A percentile compares a stretch with the other conserved stretches of the same genome.
phyloP scores from a whole-genome alignment of 2,888 invertebrate species.

The Petrolisthes cinctipes region DNA sequence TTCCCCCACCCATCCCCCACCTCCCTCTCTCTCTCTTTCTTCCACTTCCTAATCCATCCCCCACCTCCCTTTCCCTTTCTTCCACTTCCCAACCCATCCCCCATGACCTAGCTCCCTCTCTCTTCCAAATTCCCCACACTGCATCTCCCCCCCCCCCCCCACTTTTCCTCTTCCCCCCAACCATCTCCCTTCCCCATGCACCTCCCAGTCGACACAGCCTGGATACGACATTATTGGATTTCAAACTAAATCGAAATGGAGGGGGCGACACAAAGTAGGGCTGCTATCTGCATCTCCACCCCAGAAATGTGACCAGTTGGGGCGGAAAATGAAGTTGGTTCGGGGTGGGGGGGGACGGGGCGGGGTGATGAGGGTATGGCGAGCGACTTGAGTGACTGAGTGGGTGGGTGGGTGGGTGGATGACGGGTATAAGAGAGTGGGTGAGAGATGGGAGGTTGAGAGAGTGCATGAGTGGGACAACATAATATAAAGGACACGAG shows the following conservation, averaged over 20 bases:
- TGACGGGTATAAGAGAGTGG: not conserved
- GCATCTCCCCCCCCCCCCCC: not conserved
- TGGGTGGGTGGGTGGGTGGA: not conserved
- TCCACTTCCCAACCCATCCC: not conserved
- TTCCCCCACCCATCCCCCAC: not conserved
- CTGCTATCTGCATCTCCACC: slow-evolving; percentile 57
- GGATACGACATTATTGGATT: slow-evolving; percentile 59
- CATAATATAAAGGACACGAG: not conserved
- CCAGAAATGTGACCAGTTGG: slow-evolving; percentile 57
- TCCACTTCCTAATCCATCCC: not conserved
- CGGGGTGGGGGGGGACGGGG: slow-evolving; percentile 14
- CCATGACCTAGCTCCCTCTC: not conserved
- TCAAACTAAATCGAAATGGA: slow-evolving; percentile 59
- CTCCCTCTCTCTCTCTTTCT: not conserved
- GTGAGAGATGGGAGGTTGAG: not conserved
- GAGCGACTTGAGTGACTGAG: not conserved
- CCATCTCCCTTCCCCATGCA: not conserved
- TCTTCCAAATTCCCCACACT: not conserved
- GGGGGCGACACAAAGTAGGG: slow-evolving; percentile 57
- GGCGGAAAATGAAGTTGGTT: slow-evolving; percentile 60
- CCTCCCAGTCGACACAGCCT: slow-evolving; percentile 39
- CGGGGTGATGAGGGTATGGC: not conserved
- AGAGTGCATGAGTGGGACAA: not conserved
- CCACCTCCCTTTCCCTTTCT: not conserved
- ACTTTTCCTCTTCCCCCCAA: not conserved